Evolutionary conservation across 2,888 invertebrate genomes (phyloP).

Genomic region (Drosophila atripex): DNA sequence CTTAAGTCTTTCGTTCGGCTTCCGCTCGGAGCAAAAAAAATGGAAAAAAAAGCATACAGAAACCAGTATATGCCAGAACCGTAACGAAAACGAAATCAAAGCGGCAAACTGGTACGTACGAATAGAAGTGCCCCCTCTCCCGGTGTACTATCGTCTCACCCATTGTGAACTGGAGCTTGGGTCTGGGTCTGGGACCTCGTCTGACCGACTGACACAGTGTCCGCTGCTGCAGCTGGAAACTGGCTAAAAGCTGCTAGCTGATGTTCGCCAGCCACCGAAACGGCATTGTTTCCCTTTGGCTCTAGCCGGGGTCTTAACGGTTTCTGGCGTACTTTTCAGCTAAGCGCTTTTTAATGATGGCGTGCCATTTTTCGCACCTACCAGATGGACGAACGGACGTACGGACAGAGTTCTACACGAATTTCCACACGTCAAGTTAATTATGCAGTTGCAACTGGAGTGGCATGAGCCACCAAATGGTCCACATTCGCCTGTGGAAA

Average conservation of each 20-base stretch:
- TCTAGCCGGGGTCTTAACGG: conserved; percentile 51
- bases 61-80: conserved; percentile 40
- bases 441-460: conserved; percentile 67
- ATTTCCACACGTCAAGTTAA: conserved; percentile 55
- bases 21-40: conserved; percentile 28
- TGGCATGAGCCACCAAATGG: conserved; percentile 57
- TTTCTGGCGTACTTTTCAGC: conserved; percentile 54
- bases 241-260: conserved; percentile 6
- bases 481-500: conserved; percentile 47
- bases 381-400: conserved; percentile 51
- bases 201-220: conserved; percentile 71
- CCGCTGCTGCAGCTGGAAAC: conserved; percentile 8
- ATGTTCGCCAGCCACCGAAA: conserved; percentile 10
- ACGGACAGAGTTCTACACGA: conserved; percentile 55
- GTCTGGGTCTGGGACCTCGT: conserved; percentile 5
- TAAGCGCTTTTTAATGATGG: conserved; percentile 76
- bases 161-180: conserved; percentile 20
- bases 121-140: conserved; percentile 15
- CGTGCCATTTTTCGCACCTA: conserved; percentile 72
- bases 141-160: conserved; percentile 1
- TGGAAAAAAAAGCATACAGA: conserved; percentile 24
- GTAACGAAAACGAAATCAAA: conserved; percentile 79
- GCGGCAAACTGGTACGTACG: conserved; percentile 45
- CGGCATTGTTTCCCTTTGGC: conserved; percentile 33
- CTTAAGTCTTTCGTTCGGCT: conserved; percentile 69